Conservation (phyloP, 2,888 invertebrate genomes). For the Caenorhabditis sp. region DNA sequence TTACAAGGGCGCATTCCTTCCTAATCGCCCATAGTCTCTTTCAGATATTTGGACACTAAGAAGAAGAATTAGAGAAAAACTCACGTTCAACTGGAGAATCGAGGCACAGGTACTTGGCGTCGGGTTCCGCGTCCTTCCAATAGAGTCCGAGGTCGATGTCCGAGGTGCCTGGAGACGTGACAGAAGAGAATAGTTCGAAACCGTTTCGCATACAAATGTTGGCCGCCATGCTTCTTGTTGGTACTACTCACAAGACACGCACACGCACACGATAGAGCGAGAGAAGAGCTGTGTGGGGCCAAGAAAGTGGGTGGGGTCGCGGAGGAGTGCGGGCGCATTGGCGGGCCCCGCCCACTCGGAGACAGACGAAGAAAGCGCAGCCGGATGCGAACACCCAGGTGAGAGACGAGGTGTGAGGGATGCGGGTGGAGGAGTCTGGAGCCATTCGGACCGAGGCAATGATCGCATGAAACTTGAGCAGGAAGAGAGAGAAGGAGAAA, state of each 20-base stretch:
- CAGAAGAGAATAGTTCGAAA: conserved; percentile 55
- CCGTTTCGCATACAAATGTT: conserved; percentile 55
- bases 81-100: conserved; percentile 26
- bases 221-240: conserved; percentile 40
- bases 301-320: conserved; percentile 40
- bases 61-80: not conserved
- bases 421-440: not conserved
- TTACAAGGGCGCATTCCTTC: conserved; percentile 15
- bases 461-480: too few relatives aligned
- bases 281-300: conserved; percentile 1
- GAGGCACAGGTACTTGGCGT: conserved; percentile 23
- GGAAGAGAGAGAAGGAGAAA: too few relatives aligned
- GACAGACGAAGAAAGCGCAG: not conserved
- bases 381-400: conserved; percentile 35
- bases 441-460: too few relatives aligned
- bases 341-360: conserved; percentile 35
- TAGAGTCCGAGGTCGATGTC: conserved; percentile 28
- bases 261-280: not conserved
- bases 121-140: conserved; percentile 39
- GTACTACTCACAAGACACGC: not conserved
- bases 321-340: conserved; percentile 3
- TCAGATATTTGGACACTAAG: not conserved
- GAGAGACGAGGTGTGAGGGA: not conserved
- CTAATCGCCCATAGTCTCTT: not conserved
- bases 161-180: conserved; percentile 58